Percentiles rank a stretch among this genome's conserved stretches.
These are phyloP conservation scores for Augochlora pura DNA, from an alignment of 1,140 invertebrate genomes.

Conservation along the genomic window DNA sequence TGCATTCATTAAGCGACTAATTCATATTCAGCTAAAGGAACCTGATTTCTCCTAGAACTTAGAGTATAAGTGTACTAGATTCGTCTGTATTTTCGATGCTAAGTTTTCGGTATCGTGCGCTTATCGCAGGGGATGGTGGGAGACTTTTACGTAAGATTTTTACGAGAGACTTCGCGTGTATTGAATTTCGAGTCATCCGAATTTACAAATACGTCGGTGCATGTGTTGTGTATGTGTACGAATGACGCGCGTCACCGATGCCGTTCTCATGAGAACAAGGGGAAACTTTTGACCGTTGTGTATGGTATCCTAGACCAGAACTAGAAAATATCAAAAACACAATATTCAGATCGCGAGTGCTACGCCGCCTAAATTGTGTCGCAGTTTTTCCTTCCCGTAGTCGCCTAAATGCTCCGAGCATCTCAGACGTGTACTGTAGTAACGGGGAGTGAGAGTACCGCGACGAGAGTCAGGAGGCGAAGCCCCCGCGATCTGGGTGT, in stretches of 20 bases:
- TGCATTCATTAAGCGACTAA: slow-evolving; percentile 65
- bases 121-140: slow-evolving; percentile 12
- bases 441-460: too few species aligned
- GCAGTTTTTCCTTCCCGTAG: too few species aligned
- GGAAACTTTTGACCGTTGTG: too few species aligned
- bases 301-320: too few species aligned
- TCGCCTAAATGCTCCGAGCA: too few species aligned
- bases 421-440: too few species aligned
- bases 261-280: not conserved
- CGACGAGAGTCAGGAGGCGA: too few species aligned
- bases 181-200: slow-evolving; percentile 42
- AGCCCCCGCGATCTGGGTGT: too few species aligned
- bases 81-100: slow-evolving; percentile 56
- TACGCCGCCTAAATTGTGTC: too few species aligned
- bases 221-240: slow-evolving; percentile 23
- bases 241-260: slow-evolving; percentile 11
- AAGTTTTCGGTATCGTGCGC: slow-evolving; percentile 47
- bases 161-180: slow-evolving; percentile 35
- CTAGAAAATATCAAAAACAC: too few species aligned
- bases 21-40: slow-evolving; percentile 25
- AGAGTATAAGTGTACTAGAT: slow-evolving; percentile 45
- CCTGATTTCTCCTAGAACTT: slow-evolving; percentile 57
- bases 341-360: too few species aligned
- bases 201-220: slow-evolving; percentile 40
- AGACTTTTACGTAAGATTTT: slow-evolving; percentile 51